Conservation (phyloP, 2,113 vertebrate genomes). For the Onychorhynchus coronatus region DNA sequence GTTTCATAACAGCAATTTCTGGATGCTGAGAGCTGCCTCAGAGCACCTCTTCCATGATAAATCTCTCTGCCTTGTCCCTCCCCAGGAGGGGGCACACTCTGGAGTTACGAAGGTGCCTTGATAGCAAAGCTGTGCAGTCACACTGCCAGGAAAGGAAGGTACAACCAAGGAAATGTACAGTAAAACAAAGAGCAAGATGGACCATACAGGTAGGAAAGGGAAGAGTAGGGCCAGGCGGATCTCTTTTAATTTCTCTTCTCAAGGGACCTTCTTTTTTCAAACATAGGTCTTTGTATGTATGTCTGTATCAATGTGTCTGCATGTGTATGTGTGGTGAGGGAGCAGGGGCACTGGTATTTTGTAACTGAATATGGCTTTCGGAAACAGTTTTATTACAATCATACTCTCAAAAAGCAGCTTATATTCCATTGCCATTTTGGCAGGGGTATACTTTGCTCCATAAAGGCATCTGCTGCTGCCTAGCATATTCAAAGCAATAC, state of each 20-base stretch:
- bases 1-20: not conserved
- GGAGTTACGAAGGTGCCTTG: not conserved
- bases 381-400: not conserved
- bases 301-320: not conserved
- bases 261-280: not conserved
- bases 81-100: not conserved
- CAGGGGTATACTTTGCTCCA: not conserved
- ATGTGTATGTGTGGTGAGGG: not conserved
- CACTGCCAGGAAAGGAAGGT: not conserved
- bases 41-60: not conserved
- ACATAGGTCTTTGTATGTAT: fast-evolving
- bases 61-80: not conserved
- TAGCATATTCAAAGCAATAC: not conserved
- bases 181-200: not conserved
- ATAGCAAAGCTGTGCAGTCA: not conserved
- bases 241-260: not conserved
- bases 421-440: not conserved
- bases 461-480: not conserved
- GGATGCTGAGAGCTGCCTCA: not conserved
- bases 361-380: not conserved
- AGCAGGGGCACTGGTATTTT: not conserved
- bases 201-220: not conserved
- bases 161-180: not conserved
- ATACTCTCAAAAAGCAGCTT: not conserved
- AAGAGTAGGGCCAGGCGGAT: not conserved